Base-by-base conservation (phyloP, 2,888 invertebrate genomes). In the Reticulitermes lucifugus region DNA sequence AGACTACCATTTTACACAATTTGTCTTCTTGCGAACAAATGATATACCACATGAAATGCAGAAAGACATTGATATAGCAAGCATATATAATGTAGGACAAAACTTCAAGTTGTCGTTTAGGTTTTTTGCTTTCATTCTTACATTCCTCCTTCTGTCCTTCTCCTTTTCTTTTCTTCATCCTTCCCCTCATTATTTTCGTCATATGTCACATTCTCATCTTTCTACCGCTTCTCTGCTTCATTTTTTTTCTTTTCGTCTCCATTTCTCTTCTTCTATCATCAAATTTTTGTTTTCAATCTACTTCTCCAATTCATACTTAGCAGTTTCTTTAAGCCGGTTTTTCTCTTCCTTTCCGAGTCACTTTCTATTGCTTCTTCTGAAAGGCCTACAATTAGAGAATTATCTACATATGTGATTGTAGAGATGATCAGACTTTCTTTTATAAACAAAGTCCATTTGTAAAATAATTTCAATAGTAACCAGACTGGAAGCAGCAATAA, bases 121-220 rank as follows among this genome's bases (percentile, higher is more conserved):
- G 84, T 21, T 80, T 83, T 83, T 70, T 85, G 81, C 70, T 46
- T 41, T 46, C 71, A 43, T 85, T 55, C 82, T 46, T 85, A 75
- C 60, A 46, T 86, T 79, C 73, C 77, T 79, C 83, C 85, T 75
- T 86, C 85, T 85, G 55, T 81, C 83, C 80, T 46, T 84, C 83
- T 85, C 21, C 75, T 84, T 83, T 79, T 75, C 60, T 79, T 43
- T 43, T 29, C 59, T 41, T 73, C 51, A 73, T 65, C 79, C 46
- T 84, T 60, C n/a, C 82, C 84, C 1, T 46, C 83, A 75, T 59
- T 85, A 83, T 84, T 70, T 83, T 84, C 83, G 70, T 71, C 71
- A 25, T 71, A 10, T 25, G 9, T 35, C 35, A 1, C 18, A 14
- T 25, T 71, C 29, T 29, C 71, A 25, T 46, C 18, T 71, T 14